Percentiles rank a stretch among this genome's conserved stretches.
phyloP scores from a whole-genome alignment of 2,113 vertebrate species.

The Diphyllodes magnificus region DNA sequence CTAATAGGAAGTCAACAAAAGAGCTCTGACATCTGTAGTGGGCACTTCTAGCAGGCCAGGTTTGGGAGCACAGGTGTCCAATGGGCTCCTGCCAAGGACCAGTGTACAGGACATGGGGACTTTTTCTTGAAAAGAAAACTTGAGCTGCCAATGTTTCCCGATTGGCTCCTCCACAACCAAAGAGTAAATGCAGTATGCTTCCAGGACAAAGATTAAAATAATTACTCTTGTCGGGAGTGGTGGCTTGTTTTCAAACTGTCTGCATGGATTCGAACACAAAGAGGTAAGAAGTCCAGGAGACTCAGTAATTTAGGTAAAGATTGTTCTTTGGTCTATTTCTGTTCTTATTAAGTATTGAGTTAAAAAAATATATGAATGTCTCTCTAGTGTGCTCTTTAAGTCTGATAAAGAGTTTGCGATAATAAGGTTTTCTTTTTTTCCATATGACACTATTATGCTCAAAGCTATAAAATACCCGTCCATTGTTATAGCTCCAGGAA shows the following conservation, averaged over 20 bases:
- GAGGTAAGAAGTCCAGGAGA: not conserved
- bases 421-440: slow-evolving; percentile 7
- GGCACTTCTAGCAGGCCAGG: slow-evolving; percentile 62
- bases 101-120: not conserved
- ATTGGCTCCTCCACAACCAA: not conserved
- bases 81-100: slow-evolving; percentile 49
- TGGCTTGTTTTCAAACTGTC: not conserved
- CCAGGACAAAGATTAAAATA: slow-evolving; percentile 30
- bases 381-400: not conserved
- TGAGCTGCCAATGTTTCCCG: not conserved
- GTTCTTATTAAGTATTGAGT: slow-evolving; percentile 1
- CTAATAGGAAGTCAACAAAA: slow-evolving; percentile 79
- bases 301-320: slow-evolving; percentile 3
- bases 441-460: slow-evolving; percentile 27
- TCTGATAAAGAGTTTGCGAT: not conserved
- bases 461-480: slow-evolving; percentile 40
- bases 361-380: slow-evolving; percentile 19
- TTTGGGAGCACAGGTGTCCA: slow-evolving; percentile 76
- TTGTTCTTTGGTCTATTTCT: not conserved
- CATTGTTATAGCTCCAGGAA: slow-evolving; percentile 39
- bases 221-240: not conserved
- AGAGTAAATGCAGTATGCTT: not conserved
- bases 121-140: slow-evolving; percentile 9
- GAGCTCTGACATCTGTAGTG: slow-evolving; percentile 74
- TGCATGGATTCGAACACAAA: not conserved